Percentiles rank a stretch among this genome's conserved stretches.
Conservation (phyloP, 1,140 invertebrate genomes). For the Camponotus floridanus region DNA sequence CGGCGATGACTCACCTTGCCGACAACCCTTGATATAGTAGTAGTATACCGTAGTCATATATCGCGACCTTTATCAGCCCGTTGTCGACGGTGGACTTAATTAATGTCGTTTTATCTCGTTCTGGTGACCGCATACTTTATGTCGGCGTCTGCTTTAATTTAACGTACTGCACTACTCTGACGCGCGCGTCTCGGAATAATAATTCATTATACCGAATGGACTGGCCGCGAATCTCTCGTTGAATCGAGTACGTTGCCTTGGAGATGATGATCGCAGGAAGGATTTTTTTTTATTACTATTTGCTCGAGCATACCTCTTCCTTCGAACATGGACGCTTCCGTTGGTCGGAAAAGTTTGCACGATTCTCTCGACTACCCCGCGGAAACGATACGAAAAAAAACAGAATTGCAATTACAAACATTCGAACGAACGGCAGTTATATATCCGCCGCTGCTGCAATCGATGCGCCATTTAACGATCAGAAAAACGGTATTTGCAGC, state of each 20-base stretch:
- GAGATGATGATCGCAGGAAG: constrained; percentile 27
- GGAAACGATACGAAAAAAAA: constrained; percentile 17
- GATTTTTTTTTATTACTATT: constrained; percentile 58
- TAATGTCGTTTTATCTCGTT: constrained; percentile 49
- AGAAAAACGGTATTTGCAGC: constrained; percentile 38
- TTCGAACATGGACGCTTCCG: not conserved
- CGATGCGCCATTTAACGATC: constrained; percentile 47
- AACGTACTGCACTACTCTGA: not conserved
- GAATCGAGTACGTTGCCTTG: not conserved
- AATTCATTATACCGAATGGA: constrained; percentile 60
- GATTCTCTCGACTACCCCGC: not conserved
- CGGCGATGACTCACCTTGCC: constrained; percentile 11
- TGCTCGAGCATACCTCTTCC: constrained; percentile 52
- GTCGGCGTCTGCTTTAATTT: constrained; percentile 46
- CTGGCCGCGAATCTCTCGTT: constrained; percentile 4
- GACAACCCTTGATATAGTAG: not conserved
- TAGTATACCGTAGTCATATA: not conserved
- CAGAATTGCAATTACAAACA: constrained; percentile 47
- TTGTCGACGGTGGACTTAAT: constrained; percentile 51
- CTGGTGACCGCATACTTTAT: constrained; percentile 14
- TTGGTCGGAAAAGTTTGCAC: constrained; percentile 28
- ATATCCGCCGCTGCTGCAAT: constrained; percentile 27
- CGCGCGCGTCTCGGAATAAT: constrained; percentile 41
- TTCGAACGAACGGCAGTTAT: constrained; percentile 41
- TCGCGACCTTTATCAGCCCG: not conserved